These are phyloP conservation scores for Drosophila melanica DNA, from an alignment of 1,140 invertebrate genomes.

Conservation along the genomic window DNA sequence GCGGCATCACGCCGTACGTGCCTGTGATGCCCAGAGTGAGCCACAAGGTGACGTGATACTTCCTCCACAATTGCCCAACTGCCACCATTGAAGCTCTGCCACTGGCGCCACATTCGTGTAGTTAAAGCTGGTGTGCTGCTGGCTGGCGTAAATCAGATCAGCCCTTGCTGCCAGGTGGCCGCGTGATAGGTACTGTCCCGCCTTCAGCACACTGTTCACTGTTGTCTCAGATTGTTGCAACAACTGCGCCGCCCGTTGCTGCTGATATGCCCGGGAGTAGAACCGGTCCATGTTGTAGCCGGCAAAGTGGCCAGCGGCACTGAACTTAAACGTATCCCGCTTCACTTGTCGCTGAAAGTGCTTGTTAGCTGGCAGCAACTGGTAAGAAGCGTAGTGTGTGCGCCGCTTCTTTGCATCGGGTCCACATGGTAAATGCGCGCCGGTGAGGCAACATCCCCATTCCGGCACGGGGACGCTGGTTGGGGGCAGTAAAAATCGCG, in stretches of 20 bases:
- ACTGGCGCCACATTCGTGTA: constrained; percentile 88
- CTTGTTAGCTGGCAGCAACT: constrained; percentile 55
- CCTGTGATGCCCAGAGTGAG: constrained; percentile 84
- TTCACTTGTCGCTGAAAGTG: constrained; percentile 68
- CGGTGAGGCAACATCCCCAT: constrained; percentile 1
- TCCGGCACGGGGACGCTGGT: constrained; percentile 30
- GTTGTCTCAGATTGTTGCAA: constrained; percentile 2
- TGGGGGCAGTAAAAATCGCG: constrained; percentile 56
- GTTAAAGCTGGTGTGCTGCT: constrained; percentile 87
- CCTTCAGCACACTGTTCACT: constrained; percentile 36
- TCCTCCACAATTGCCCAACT: constrained; percentile 86
- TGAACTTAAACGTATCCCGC: constrained; percentile 53
- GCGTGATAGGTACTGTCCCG: constrained; percentile 47
- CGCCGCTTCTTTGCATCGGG: constrained; percentile 62
- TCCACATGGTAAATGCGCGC: constrained; percentile 64
- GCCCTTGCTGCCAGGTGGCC: constrained; percentile 89
- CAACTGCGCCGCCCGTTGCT: constrained; percentile 35
- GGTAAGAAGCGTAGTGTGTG: constrained; percentile 60
- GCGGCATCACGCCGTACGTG: constrained; percentile 84
- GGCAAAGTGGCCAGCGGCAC: constrained; percentile 57
- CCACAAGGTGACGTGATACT: constrained; percentile 82
- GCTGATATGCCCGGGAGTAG: constrained; percentile 58
- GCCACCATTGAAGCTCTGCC: constrained; percentile 87
- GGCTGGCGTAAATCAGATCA: constrained; percentile 87
- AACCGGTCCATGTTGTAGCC: constrained; percentile 60